These are phyloP conservation scores for Drosophila nebulosa DNA, from an alignment of 1,140 invertebrate genomes.

Conservation along the genomic window DNA sequence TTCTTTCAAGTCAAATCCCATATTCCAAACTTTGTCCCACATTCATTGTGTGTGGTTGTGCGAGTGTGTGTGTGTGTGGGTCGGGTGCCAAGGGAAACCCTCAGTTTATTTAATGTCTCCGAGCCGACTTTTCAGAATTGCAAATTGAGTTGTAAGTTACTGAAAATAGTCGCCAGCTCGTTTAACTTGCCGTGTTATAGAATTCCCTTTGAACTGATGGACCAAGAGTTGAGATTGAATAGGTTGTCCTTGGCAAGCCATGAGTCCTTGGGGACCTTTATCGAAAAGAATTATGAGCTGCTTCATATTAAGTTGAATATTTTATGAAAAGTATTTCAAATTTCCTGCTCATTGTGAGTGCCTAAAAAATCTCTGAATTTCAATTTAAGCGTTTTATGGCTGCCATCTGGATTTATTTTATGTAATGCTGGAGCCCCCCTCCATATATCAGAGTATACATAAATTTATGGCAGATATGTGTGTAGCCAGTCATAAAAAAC, in stretches of 20 bases:
- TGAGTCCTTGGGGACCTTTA: no score
- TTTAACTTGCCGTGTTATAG: constrained; percentile 4
- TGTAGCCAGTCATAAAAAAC: constrained; percentile 29
- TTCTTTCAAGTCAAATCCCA: background rate
- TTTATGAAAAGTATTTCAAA: constrained; percentile 5
- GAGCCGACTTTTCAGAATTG: constrained; percentile 8
- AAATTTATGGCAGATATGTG: background rate
- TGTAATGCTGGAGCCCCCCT: constrained; percentile 15
- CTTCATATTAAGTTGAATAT: constrained; percentile 28
- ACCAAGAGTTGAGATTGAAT: no score
- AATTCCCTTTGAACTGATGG: constrained; percentile 3
- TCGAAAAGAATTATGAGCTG: background rate
- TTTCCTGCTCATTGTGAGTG: background rate
- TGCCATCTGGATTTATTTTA: constrained; percentile 52
- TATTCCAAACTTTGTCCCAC: background rate
- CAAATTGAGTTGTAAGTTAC: constrained; percentile 35
- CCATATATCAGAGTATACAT: background rate
- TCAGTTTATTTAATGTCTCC: background rate
- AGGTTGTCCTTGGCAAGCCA: no score
- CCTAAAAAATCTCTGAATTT: constrained; percentile 42
- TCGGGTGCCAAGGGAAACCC: background rate
- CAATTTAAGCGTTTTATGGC: constrained; percentile 48
- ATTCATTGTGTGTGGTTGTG: background rate
- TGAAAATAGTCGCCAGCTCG: background rate
- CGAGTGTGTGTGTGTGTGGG: no score